A percentile compares a stretch with the other conserved stretches of the same genome.
Evolutionary conservation across 1,140 invertebrate species (phyloP).

Genomic region (Leptopilina clavipes): DNA sequence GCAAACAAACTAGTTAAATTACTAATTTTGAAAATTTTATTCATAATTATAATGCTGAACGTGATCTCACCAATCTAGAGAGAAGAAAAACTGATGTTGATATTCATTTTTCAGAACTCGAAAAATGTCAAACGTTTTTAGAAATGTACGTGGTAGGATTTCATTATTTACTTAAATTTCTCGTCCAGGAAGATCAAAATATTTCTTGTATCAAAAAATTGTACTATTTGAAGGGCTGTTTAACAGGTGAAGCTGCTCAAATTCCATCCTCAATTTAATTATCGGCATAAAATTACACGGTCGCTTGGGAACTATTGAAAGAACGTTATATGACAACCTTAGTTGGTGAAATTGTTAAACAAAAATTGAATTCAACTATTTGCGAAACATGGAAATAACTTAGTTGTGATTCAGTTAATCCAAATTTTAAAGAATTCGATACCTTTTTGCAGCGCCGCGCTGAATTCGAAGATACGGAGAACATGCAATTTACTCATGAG

Average conservation of each 20-base stretch:
- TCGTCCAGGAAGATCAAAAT: neutral
- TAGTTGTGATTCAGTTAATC: neutral
- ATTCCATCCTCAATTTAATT: neutral
- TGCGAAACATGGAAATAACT: neutral
- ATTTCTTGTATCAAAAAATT: neutral
- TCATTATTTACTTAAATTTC: neutral
- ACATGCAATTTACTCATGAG: constrained; percentile 36
- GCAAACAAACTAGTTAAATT: neutral
- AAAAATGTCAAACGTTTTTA: neutral
- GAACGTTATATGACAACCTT: constrained; percentile 10
- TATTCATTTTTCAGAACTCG: neutral
- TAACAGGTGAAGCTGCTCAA: neutral
- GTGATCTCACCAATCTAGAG: neutral
- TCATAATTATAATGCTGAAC: neutral
- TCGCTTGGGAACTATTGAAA: constrained; percentile 25
- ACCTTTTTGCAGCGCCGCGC: neutral
- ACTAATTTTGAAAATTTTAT: neutral
- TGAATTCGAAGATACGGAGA: neutral
- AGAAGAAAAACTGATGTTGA: neutral
- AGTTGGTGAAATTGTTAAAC: neutral
- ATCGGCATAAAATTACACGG: neutral
- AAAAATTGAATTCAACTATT: neutral
- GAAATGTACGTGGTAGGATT: neutral
- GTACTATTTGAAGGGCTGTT: neutral
- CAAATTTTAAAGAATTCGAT: neutral